These are phyloP conservation scores for Caenorhabditis tropicalis DNA, from an alignment of 1,140 invertebrate genomes.

Conservation along the genomic window DNA sequence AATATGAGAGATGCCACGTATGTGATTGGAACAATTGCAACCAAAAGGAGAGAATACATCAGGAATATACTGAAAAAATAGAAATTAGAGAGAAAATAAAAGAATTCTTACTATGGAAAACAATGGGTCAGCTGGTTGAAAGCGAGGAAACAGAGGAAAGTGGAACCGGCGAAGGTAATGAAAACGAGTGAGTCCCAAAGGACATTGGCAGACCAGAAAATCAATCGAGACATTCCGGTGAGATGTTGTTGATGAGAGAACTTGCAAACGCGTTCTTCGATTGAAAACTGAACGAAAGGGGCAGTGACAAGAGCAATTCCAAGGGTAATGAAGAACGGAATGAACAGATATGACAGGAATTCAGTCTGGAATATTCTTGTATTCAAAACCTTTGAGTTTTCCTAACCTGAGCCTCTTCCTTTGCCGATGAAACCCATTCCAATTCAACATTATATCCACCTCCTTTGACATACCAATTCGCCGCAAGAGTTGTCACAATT, in stretches of 20 bases:
- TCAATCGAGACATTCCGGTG: conserved; percentile 46
- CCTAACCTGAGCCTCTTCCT: background rate
- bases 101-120: background rate
- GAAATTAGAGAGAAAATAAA: background rate
- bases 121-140: conserved; percentile 1
- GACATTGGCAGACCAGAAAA: conserved; percentile 36
- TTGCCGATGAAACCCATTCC: background rate
- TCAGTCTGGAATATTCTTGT: background rate
- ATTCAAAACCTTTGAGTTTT: background rate
- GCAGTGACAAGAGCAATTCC: conserved; percentile 43
- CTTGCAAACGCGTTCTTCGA: conserved; percentile 52
- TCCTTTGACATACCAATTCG: background rate
- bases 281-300: conserved; percentile 46
- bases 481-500: background rate
- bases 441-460: background rate
- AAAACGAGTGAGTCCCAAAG: conserved; percentile 20
- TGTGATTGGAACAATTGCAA: conserved; percentile 48
- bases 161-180: conserved; percentile 15
- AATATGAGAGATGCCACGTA: conserved; percentile 53
- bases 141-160: background rate
- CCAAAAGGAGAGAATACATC: conserved; percentile 48
- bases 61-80: conserved; percentile 15
- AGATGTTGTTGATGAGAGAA: conserved; percentile 57
- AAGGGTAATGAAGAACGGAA: conserved; percentile 43
- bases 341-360: background rate